A percentile compares a stretch with the other conserved stretches of the same genome.
These are phyloP conservation scores for Oriolus oriolus DNA, from an alignment of 2,113 vertebrate genomes.

Conservation along the genomic window DNA sequence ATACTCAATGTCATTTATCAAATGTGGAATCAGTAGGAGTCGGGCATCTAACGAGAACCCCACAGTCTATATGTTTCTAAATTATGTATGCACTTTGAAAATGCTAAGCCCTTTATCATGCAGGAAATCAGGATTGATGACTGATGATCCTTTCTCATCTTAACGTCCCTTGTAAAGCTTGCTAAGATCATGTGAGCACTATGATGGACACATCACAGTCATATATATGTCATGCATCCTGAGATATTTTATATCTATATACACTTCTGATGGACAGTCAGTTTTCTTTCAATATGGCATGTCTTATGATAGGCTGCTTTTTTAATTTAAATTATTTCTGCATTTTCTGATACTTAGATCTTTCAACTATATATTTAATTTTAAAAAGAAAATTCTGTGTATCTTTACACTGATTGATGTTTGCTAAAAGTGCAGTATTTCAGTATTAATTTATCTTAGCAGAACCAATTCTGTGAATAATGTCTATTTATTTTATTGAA, in stretches of 20 bases:
- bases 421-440: background rate
- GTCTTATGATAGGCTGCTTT: background rate
- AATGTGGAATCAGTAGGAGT: conserved; percentile 55
- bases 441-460: background rate
- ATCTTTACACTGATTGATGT: background rate
- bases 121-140: conserved; percentile 51
- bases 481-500: background rate
- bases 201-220: conserved; percentile 52
- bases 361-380: background rate
- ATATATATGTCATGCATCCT: background rate
- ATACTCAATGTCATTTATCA: conserved; percentile 59
- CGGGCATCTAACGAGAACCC: conserved; percentile 42
- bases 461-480: background rate
- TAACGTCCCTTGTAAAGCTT: conserved; percentile 21
- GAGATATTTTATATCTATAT: conserved; percentile 26
- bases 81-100: conserved; percentile 58
- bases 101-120: conserved; percentile 49
- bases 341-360: background rate
- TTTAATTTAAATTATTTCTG: conserved; percentile 30
- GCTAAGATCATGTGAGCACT: background rate
- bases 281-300: background rate
- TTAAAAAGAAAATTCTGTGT: background rate
- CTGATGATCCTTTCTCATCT: conserved; percentile 53
- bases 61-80: conserved; percentile 53
- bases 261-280: background rate